Base-by-base conservation (phyloP, 2,797 vertebrate genomes). In the Ctenosaura bakeri region DNA sequence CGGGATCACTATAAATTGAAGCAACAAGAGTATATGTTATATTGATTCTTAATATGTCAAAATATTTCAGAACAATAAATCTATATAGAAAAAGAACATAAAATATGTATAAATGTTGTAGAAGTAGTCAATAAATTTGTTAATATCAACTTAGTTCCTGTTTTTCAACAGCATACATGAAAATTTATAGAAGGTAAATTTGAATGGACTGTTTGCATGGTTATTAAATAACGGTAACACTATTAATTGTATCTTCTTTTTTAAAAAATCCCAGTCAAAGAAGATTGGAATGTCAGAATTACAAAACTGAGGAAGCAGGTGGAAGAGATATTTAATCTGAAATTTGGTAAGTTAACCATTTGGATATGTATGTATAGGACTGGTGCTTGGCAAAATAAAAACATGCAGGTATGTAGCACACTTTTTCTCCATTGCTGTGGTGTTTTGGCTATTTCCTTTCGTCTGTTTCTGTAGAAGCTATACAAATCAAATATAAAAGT, bases 241-340 rank as follows among this genome's bases (percentile, higher is more conserved):
- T 71, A 74, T 71, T 16, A 3, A 64, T 16, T 46, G 16, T 76
- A 22, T 83, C 32, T 35, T 77, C 52, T 69, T 0, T 89, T 94
- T 94, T 91, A 94, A 76, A 35, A 46, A 46, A 92, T 94, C 94
- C 83, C 89, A 98, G 98, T 81, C 2, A 98, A 97, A 95, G 98
- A 97, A 94, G 97, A 98, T 79, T 98, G 98, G 98, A 98, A 98
- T 38, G 73, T 97, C 89, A 96, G 97, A 92, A 98, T 98, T 91
- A 97, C 97, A 89, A 98, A 97, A 91, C 96, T 98, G 77, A 97
- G 98, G 90, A 97, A 97, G 52, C 94, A 98, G 92, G 98, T 98
- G 73, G 98, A 98, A 91, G 97, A 98, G 85, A 96, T 98, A 91
- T 98, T 98, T 94, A 97, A 96, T 93, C 52, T 85, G n/a, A 98